Percentiles rank a stretch among this genome's conserved stretches.
These are phyloP conservation scores for Rotaria socialis DNA, from an alignment of 2,888 invertebrate genomes.

Conservation along the genomic window DNA sequence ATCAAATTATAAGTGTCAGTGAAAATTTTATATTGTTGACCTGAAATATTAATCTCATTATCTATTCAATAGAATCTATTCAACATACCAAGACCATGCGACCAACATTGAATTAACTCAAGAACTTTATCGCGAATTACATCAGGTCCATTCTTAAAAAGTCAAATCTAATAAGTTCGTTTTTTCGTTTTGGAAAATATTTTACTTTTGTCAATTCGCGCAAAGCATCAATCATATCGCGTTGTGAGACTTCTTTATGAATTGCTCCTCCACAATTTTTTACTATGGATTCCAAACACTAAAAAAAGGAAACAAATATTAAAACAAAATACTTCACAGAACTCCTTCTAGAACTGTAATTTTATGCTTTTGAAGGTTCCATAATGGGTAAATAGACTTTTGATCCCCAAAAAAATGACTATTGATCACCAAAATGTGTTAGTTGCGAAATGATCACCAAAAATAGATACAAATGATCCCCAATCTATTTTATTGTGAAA, in stretches of 20 bases:
- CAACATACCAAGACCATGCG: constrained; percentile 87
- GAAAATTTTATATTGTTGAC: constrained; percentile 76
- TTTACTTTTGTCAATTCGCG: constrained; percentile 77
- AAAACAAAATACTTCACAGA: too few species aligned
- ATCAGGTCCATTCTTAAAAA: constrained; percentile 49
- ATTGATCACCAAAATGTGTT: too few species aligned
- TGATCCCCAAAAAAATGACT: too few species aligned
- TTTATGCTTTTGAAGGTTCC: too few species aligned
- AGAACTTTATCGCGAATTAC: constrained; percentile 70
- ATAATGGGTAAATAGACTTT: too few species aligned
- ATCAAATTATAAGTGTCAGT: constrained; percentile 88
- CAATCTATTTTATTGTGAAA: too few species aligned
- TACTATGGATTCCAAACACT: constrained; percentile 85
- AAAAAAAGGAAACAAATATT: constrained; percentile 46
- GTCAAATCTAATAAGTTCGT: background rate
- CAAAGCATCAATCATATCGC: constrained; percentile 86
- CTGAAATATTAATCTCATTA: background rate
- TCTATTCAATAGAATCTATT: background rate
- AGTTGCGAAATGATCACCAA: too few species aligned
- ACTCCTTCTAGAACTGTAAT: too few species aligned
- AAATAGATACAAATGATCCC: too few species aligned
- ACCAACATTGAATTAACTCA: constrained; percentile 94
- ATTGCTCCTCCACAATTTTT: constrained; percentile 90
- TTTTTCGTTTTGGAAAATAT: background rate
- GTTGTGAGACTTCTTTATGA: constrained; percentile 82